phyloP scores from a whole-genome alignment of 2,797 vertebrate genomes.

The Otolemur crassicaudatus region DNA sequence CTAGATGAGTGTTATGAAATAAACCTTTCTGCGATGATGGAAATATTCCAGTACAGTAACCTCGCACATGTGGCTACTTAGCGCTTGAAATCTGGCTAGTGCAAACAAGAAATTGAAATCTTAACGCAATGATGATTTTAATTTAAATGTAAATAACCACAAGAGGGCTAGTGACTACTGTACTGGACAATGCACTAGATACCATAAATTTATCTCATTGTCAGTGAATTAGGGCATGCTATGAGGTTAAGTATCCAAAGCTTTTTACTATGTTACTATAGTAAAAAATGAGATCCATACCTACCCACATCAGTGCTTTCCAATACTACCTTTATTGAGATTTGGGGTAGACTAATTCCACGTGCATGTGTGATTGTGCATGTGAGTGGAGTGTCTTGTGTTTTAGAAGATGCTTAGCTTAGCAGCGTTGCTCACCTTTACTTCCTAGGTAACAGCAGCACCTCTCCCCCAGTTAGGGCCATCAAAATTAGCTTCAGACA shows the following conservation, averaged over 20 bases:
- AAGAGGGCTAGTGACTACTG: background rate
- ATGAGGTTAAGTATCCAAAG: background rate
- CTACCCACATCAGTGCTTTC: background rate
- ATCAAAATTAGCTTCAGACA: conserved; percentile 2
- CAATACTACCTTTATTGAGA: background rate
- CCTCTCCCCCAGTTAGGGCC: background rate
- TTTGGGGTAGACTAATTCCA: background rate
- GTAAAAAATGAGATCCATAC: background rate
- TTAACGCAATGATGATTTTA: conserved; percentile 39
- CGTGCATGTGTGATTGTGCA: background rate
- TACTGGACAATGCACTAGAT: background rate
- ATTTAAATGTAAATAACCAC: conserved; percentile 17
- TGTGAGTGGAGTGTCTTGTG: background rate
- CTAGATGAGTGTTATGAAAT: background rate
- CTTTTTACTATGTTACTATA: background rate
- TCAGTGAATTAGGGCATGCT: background rate
- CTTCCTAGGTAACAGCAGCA: background rate
- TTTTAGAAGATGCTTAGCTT: background rate
- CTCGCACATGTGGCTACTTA: background rate
- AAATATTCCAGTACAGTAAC: background rate
- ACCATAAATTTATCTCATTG: conserved; percentile 4
- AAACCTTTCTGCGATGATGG: background rate
- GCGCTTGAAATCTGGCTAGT: background rate
- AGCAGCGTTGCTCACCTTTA: background rate
- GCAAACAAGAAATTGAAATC: background rate